These are phyloP conservation scores for Elephantulus edwardii DNA, from an alignment of 2,113 vertebrate species.

Conservation along the genomic window DNA sequence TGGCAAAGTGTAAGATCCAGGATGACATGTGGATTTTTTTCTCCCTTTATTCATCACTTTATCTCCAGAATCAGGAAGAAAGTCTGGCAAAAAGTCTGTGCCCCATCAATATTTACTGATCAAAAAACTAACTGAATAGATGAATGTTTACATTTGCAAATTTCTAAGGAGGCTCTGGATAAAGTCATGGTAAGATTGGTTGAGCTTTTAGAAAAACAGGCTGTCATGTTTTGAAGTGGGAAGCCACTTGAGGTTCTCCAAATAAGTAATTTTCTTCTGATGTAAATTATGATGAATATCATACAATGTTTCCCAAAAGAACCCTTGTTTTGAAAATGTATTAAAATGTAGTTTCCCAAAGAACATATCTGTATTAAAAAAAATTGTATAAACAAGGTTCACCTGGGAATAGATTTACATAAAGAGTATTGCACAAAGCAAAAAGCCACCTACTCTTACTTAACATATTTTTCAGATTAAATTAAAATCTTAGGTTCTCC, in stretches of 20 bases:
- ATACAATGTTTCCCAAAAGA: conserved; percentile 30
- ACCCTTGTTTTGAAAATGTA: conserved; percentile 41
- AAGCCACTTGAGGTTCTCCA: conserved; percentile 48
- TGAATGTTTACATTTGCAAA: conserved; percentile 28
- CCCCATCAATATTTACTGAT: conserved; percentile 48
- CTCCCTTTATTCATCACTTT: background rate
- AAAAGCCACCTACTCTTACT: conserved; percentile 59
- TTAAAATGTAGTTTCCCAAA: conserved; percentile 40
- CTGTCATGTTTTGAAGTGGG: conserved; percentile 38
- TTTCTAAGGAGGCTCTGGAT: background rate
- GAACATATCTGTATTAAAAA: conserved; percentile 35
- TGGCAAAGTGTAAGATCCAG: background rate
- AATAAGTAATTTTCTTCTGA: conserved; percentile 32
- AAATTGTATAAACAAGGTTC: conserved; percentile 40
- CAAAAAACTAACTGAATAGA: background rate
- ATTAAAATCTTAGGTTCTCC: conserved; percentile 2
- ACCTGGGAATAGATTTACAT: conserved; percentile 51
- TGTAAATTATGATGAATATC: conserved; percentile 61
- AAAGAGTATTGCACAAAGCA: conserved; percentile 53
- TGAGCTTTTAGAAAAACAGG: conserved; percentile 37
- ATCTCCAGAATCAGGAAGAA: conserved; percentile 2
- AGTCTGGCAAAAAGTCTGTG: background rate
- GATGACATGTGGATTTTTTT: background rate
- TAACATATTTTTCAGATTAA: conserved; percentile 63
- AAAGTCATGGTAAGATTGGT: background rate